Conservation (phyloP, 2,113 vertebrate genomes). For the Ptychochromis oligacanthus region DNA sequence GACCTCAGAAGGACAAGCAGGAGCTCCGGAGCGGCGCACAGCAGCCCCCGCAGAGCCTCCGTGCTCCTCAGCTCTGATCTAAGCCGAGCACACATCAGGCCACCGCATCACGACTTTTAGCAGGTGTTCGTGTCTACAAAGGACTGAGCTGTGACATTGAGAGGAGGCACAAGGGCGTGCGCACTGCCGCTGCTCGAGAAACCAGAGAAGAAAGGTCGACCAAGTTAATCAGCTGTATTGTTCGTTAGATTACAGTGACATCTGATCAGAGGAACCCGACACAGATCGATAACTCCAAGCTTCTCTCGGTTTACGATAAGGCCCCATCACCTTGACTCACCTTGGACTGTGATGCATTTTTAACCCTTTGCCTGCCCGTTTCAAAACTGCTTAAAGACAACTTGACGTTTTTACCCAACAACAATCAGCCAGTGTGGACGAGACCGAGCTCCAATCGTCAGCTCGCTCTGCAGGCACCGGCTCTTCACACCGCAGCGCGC, state of each 20-base stretch:
- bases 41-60: neutral
- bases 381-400: neutral
- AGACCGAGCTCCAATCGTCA: neutral
- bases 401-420: neutral
- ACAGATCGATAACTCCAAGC: constrained; percentile 38
- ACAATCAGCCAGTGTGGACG: neutral
- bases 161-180: constrained; percentile 37
- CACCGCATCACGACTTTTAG: neutral
- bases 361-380: constrained; percentile 80
- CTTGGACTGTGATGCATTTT: constrained; percentile 92
- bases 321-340: constrained; percentile 89
- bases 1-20: constrained; percentile 61
- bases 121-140: constrained; percentile 13
- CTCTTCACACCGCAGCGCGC: neutral
- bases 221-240: constrained; percentile 67
- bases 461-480: neutral
- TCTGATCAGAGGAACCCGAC: constrained; percentile 57
- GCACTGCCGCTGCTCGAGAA: constrained; percentile 21
- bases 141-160: constrained; percentile 55
- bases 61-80: neutral
- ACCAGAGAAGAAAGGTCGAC: constrained; percentile 54
- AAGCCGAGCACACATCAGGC: neutral
- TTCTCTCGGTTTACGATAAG: constrained; percentile 32
- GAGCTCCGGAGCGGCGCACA: neutral
- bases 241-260: constrained; percentile 55